These are phyloP conservation scores for Sialis lutaria DNA, from an alignment of 2,888 invertebrate species.

Conservation along the genomic window DNA sequence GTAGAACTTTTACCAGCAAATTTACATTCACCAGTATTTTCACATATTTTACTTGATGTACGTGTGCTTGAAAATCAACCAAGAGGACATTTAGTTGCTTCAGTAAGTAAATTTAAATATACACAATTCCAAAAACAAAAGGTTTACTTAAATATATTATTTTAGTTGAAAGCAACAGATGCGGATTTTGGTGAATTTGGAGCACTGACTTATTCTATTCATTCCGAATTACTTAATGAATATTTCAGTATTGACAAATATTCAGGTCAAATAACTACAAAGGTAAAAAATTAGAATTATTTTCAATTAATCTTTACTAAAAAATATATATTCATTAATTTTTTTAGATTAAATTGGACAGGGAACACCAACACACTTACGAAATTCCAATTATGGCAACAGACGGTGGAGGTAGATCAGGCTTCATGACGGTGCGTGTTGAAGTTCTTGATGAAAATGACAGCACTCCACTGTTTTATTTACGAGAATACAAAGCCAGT, in stretches of 20 bases:
- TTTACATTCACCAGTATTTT: conserved; percentile 60
- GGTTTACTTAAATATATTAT: background rate
- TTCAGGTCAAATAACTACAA: conserved; percentile 53
- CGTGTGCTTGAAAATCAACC: conserved; percentile 65
- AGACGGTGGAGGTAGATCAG: conserved; percentile 65
- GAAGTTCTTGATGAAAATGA: conserved; percentile 73
- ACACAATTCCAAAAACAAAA: background rate
- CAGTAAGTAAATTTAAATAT: conserved; percentile 23
- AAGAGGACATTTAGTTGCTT: conserved; percentile 56
- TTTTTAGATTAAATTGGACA: conserved; percentile 37
- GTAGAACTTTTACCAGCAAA: conserved; percentile 66
- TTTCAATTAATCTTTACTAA: background rate
- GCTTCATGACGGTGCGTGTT: conserved; percentile 59
- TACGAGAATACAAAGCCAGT: conserved; percentile 60
- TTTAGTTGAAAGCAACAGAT: conserved; percentile 61
- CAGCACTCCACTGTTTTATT: conserved; percentile 57
- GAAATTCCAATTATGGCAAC: conserved; percentile 66
- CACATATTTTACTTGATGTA: conserved; percentile 59
- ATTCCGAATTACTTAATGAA: conserved; percentile 52
- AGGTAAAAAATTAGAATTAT: conserved; percentile 19
- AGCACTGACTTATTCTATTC: conserved; percentile 57
- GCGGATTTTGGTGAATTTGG: conserved; percentile 66
- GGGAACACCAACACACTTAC: conserved; percentile 50
- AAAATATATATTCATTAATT: background rate
- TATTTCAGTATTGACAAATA: conserved; percentile 54